Conservation (phyloP, 2,113 vertebrate genomes). For the Pholis gunnellus region DNA sequence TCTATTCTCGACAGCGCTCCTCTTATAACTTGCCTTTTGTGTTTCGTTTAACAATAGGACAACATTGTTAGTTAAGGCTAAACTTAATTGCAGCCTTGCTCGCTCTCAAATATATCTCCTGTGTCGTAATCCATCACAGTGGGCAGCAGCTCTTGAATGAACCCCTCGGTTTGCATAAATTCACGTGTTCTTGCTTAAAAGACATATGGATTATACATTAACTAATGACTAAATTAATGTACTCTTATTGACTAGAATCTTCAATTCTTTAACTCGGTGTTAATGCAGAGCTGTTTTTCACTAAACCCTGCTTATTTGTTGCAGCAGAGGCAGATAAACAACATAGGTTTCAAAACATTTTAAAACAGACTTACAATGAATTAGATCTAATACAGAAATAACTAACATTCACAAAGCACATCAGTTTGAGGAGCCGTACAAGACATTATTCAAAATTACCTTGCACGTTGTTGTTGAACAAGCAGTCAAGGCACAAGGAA, state of each 20-base stretch:
- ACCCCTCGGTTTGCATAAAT: slow-evolving; percentile 9
- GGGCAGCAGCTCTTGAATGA: slow-evolving; percentile 9
- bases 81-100: slow-evolving; percentile 70
- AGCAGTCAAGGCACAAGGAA: no score
- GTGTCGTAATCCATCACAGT: slow-evolving; percentile 50
- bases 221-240: background rate
- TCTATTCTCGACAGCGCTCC: slow-evolving; percentile 59
- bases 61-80: slow-evolving; percentile 65
- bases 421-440: background rate
- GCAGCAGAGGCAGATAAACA: background rate
- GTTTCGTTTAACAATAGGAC: slow-evolving; percentile 74
- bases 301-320: no score
- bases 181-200: background rate
- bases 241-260: background rate
- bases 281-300: no score
- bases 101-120: slow-evolving; percentile 53
- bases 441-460: background rate
- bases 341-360: background rate
- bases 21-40: slow-evolving; percentile 75
- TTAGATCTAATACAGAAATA: background rate
- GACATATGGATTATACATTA: background rate
- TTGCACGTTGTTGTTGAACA: background rate
- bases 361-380: background rate
- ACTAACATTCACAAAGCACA: background rate
- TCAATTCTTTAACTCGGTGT: background rate